Evolutionary conservation across 2,797 vertebrate species (phyloP).

Genomic region (Rhinatrema bivittatum): DNA sequence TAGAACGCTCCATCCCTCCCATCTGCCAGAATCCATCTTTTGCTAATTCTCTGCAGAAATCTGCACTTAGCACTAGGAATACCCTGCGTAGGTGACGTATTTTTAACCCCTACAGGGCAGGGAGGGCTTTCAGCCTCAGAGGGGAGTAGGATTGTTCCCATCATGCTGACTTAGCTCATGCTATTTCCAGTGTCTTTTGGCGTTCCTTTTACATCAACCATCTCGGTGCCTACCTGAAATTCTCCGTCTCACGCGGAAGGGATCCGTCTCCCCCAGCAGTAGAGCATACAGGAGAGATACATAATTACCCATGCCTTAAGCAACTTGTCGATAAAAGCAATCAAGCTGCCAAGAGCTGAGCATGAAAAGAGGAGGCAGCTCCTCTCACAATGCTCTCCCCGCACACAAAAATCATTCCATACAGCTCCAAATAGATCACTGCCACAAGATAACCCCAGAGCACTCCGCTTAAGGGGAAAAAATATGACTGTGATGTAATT

Average conservation of each 20-base stretch:
- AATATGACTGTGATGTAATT: constrained; percentile 60
- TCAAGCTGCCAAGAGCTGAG: fast-evolving
- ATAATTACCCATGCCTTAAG: neutral
- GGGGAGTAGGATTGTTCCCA: no score
- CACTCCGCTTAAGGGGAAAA: constrained; percentile 10
- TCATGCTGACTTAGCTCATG: no score
- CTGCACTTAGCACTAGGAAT: no score
- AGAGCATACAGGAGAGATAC: neutral
- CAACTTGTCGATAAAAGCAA: neutral
- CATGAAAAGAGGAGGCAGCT: no score
- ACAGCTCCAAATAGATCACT: neutral
- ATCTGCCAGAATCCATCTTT: no score
- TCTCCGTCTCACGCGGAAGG: no score
- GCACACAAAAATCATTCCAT: neutral
- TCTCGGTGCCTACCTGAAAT: neutral
- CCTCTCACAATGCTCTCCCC: no score
- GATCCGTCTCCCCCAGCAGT: neutral
- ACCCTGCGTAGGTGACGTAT: no score
- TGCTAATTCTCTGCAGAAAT: no score
- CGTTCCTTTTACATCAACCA: neutral
- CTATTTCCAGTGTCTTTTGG: fast-evolving
- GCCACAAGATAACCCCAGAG: constrained; percentile 22
- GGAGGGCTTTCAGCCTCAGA: no score
- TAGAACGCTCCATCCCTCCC: no score
- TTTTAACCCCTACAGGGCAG: no score